phyloP scores from a whole-genome alignment of 2,888 invertebrate species.

The Tenthredo notha region DNA sequence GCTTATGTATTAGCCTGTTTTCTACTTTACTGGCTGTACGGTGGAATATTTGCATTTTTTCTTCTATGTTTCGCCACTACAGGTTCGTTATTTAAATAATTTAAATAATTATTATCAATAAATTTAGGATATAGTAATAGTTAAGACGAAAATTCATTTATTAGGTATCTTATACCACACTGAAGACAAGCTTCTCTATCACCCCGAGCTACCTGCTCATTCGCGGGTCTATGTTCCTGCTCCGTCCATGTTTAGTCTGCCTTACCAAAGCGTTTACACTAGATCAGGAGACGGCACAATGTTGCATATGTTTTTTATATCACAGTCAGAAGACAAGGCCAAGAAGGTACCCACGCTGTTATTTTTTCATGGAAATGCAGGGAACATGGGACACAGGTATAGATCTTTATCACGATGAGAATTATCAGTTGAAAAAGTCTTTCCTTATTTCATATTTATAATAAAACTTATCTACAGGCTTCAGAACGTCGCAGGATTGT shows the following conservation, averaged over 20 bases:
- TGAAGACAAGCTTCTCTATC: conserved; percentile 92
- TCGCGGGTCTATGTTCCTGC: conserved; percentile 93
- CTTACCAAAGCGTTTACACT: conserved; percentile 91
- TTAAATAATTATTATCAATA: not conserved
- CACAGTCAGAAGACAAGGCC: conserved; percentile 85
- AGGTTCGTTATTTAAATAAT: conserved; percentile 77
- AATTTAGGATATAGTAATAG: too few species aligned
- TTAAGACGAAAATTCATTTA: not conserved
- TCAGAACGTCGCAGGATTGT: conserved; percentile 93
- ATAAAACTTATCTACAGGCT: conserved; percentile 80
- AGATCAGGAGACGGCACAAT: conserved; percentile 88
- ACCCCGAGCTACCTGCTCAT: conserved; percentile 93
- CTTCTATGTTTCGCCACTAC: conserved; percentile 86
- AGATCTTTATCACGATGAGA: not conserved
- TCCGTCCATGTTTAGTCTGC: conserved; percentile 91
- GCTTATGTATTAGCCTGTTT: conserved; percentile 87
- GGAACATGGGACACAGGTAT: conserved; percentile 96
- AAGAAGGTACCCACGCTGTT: conserved; percentile 90
- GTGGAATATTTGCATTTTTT: conserved; percentile 86
- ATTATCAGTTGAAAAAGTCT: not conserved
- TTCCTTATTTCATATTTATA: not conserved
- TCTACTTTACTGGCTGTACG: conserved; percentile 91
- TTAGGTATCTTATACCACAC: conserved; percentile 90
- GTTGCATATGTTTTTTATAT: conserved; percentile 90
- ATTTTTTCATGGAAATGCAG: conserved; percentile 97